Percentiles rank a stretch among this genome's conserved stretches.
Evolutionary conservation across 1,140 invertebrate species (phyloP).

Genomic region (Manduca sexta): DNA sequence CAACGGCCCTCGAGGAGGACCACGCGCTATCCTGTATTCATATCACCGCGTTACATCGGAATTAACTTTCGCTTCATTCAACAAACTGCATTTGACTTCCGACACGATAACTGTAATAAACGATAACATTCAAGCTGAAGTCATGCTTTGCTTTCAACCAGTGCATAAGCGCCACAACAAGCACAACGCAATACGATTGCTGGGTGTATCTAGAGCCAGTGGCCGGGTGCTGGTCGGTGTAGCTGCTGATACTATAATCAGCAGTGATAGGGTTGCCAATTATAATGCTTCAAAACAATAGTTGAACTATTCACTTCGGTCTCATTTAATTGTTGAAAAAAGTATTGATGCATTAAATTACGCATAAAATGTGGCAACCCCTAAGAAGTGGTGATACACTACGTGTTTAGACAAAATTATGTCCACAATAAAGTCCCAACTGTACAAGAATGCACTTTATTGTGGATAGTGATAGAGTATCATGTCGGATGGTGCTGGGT

Average conservation of each 20-base stretch:
- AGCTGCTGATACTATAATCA: too few relatives aligned
- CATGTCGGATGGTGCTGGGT: slow-evolving; percentile 29
- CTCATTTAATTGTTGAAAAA: too few relatives aligned
- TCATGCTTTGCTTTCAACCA: slow-evolving; percentile 26
- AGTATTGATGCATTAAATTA: too few relatives aligned
- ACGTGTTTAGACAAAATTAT: too few relatives aligned
- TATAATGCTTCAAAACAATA: too few relatives aligned
- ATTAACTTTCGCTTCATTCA: slow-evolving; percentile 46
- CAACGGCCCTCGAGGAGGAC: slow-evolving; percentile 40
- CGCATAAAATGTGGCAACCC: too few relatives aligned
- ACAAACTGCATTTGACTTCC: slow-evolving; percentile 69
- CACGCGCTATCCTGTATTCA: slow-evolving; percentile 55
- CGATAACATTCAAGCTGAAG: slow-evolving; percentile 5
- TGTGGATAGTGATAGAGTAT: too few relatives aligned
- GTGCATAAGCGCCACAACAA: slow-evolving; percentile 38
- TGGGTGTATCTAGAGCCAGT: slow-evolving; percentile 16
- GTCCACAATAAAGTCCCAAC: too few relatives aligned
- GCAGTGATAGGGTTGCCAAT: too few relatives aligned
- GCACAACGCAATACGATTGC: slow-evolving; percentile 24
- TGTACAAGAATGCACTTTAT: too few relatives aligned
- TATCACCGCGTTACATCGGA: slow-evolving; percentile 41
- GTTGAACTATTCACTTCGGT: too few relatives aligned
- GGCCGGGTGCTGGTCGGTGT: background rate
- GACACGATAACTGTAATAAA: slow-evolving; percentile 9
- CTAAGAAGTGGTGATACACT: too few relatives aligned